phyloP scores from a whole-genome alignment of 2,888 invertebrate genomes.

The Chrysina gloriosa region DNA sequence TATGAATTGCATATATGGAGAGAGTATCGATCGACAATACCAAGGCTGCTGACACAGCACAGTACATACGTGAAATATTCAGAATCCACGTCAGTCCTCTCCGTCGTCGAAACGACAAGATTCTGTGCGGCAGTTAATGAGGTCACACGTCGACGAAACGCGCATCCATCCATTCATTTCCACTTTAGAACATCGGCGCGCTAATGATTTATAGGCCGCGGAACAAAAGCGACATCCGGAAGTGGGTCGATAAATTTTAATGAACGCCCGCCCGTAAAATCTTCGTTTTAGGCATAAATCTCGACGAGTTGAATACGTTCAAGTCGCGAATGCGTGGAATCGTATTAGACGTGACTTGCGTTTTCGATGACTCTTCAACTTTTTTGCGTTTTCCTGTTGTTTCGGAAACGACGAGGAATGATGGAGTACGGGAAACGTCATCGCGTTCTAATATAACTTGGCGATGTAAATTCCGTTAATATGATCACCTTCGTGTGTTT shows the following conservation, averaged over 20 bases:
- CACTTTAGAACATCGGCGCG: constrained; percentile 1
- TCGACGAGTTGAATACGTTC: not conserved
- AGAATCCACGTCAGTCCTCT: constrained; percentile 7
- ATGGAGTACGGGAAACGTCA: no score
- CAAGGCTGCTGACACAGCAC: not conserved
- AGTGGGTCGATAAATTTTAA: constrained; percentile 19
- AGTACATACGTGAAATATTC: constrained; percentile 6
- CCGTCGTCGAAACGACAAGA: not conserved
- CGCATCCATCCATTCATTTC: constrained; percentile 4
- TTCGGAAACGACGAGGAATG: no score
- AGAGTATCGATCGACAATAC: not conserved
- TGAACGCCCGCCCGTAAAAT: not conserved
- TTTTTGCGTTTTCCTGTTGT: no score
- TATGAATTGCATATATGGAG: no score
- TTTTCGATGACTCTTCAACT: no score
- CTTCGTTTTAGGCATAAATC: not conserved
- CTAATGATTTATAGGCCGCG: not conserved
- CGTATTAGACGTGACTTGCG: no score
- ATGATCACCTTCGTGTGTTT: no score
- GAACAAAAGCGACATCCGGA: not conserved
- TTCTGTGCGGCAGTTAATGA: constrained; percentile 24
- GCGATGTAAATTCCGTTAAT: no score
- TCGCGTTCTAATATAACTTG: no score
- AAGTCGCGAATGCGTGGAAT: no score
- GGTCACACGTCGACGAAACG: constrained; percentile 9